Base-by-base conservation (phyloP, 2,888 invertebrate genomes). In the Strigamia transsilvanica region DNA sequence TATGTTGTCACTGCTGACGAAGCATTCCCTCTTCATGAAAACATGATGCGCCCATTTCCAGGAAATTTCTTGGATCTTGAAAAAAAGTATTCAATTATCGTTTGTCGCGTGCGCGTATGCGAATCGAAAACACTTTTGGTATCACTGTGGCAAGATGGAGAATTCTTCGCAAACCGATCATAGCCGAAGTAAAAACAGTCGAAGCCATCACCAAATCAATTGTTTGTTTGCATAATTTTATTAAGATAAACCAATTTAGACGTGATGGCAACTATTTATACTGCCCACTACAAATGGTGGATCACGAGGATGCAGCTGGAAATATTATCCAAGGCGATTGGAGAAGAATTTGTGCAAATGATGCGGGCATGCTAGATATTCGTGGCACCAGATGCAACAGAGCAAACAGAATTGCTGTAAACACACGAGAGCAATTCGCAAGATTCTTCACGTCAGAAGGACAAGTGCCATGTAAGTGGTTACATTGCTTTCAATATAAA, bases 81-180 rank as follows among this genome's bases (percentile, higher is more conserved):
- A 34, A 34, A 7, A 3, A 5, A 34, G 7, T 34, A 5, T 84
- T 83, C 56, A 84, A 84, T 82, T 84, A 84, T 41, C 41, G 84
- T 15, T 77, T 85, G 73, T 27, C 46, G 9, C 79, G 84, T 32
- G 84, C 84, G 0, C 77, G 83, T 10, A 66, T 80, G 3, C 46
- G 81, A 13, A 82, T 84, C 12, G 84, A 84, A 41, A 84, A 84
- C 79, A 80, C 84, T 32, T 84, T 84, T 82, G 84, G 84, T 2
- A 82, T 84, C 15, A 13, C 80, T 61, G 83, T 81, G 15, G 77
- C 73, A 2, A 34, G 56, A 23, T 83, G 83, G 83, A 18, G 81
- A 18, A 79, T 84, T 13, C 32, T 83, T 9, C 27, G 51, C 12
- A 27, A 34, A 10, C 80, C 66, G 15, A 32, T 82, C 21, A 73